Evolutionary conservation across 2,113 vertebrate species (phyloP).

Genomic region (Anolis carolinensis): DNA sequence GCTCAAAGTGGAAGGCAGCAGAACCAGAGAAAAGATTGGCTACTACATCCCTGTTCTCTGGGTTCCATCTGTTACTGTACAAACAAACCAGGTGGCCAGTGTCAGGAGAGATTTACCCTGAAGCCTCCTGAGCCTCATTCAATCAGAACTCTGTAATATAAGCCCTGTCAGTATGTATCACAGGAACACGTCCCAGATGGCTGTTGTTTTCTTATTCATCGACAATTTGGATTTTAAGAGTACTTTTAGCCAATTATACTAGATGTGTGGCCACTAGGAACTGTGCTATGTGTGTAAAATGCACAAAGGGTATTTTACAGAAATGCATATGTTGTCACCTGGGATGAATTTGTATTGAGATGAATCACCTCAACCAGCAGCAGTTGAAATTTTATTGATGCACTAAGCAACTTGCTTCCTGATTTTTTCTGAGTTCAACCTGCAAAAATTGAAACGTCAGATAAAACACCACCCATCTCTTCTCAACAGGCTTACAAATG

Average conservation of each 20-base stretch:
- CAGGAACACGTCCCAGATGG: no score
- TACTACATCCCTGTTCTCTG: background rate
- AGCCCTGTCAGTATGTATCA: no score
- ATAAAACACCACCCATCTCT: constrained; percentile 52
- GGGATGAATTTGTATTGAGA: constrained; percentile 29
- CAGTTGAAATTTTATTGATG: constrained; percentile 36
- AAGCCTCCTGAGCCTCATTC: background rate
- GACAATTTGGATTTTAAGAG: background rate
- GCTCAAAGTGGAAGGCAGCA: background rate
- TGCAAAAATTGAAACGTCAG: constrained; percentile 43
- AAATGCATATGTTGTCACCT: constrained; percentile 11
- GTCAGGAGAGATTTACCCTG: background rate
- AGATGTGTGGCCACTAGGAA: constrained; percentile 28
- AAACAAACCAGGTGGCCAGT: background rate
- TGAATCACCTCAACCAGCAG: background rate
- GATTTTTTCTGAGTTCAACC: constrained; percentile 17
- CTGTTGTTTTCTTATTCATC: background rate
- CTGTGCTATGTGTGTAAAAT: constrained; percentile 13
- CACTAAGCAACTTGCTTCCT: constrained; percentile 17
- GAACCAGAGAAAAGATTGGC: background rate
- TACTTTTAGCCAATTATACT: background rate
- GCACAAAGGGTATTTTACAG: constrained; percentile 4
- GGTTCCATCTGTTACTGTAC: background rate
- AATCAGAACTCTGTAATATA: background rate
- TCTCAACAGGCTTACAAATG: constrained; percentile 47